These are phyloP conservation scores for Sarcophaga subvicina DNA, from an alignment of 2,888 invertebrate genomes.

Conservation along the genomic window DNA sequence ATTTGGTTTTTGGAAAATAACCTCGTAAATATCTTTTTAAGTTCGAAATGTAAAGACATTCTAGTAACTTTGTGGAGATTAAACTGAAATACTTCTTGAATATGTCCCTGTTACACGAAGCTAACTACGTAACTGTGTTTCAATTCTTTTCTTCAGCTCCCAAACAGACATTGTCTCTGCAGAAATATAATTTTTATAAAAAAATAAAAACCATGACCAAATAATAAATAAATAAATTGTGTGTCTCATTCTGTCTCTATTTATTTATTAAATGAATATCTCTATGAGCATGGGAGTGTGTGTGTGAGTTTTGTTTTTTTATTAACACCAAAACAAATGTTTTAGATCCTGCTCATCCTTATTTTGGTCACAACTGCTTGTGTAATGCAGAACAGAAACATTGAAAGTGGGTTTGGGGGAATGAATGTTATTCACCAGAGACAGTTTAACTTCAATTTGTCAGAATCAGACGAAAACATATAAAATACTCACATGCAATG, in stretches of 20 bases:
- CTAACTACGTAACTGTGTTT: too few relatives aligned
- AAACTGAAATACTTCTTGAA: too few relatives aligned
- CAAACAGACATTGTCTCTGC: not conserved
- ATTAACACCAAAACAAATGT: slow-evolving; percentile 35
- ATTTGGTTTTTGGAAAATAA: not conserved
- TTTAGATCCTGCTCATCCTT: slow-evolving; percentile 4
- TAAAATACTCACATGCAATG: slow-evolving; percentile 10
- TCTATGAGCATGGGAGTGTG: not conserved
- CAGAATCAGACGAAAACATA: slow-evolving; percentile 60
- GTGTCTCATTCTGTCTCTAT: not conserved
- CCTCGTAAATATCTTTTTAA: not conserved
- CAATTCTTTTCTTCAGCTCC: not conserved
- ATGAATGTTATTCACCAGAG: slow-evolving; percentile 43
- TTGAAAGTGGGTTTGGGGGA: not conserved
- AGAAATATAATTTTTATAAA: not conserved
- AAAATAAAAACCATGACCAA: slow-evolving; percentile 9
- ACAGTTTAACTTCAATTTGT: slow-evolving; percentile 68
- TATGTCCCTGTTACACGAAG: too few relatives aligned
- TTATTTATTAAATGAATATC: not conserved
- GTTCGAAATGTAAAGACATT: too few relatives aligned
- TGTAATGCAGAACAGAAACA: slow-evolving; percentile 22
- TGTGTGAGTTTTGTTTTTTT: not conserved
- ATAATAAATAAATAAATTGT: slow-evolving; percentile 6
- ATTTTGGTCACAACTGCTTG: not conserved
- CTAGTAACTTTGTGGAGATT: too few relatives aligned